These are phyloP conservation scores for Galago senegalensis DNA, from an alignment of 2,797 vertebrate genomes.

Conservation along the genomic window DNA sequence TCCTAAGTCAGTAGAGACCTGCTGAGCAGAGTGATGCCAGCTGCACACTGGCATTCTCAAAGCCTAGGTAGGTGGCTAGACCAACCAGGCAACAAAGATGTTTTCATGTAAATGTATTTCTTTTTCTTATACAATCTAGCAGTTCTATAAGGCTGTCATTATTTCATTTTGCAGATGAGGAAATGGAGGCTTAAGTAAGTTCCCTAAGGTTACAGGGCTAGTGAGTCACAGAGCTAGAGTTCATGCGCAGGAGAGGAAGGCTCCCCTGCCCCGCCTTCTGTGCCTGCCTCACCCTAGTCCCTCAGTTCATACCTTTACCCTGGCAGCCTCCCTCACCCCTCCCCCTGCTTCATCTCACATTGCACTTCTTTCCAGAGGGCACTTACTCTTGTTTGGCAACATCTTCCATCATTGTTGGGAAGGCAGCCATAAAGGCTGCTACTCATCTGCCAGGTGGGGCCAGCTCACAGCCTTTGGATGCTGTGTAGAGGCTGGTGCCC, in stretches of 20 bases:
- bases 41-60: background rate
- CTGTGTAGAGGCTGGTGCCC: background rate
- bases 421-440: background rate
- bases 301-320: background rate
- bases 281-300: background rate
- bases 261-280: background rate
- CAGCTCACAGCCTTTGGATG: background rate
- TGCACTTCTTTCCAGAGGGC: background rate
- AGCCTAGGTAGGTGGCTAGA: background rate
- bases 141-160: background rate
- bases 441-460: background rate
- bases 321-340: background rate
- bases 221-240: background rate
- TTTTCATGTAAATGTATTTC: background rate
- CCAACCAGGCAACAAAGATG: background rate
- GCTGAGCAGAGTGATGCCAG: background rate
- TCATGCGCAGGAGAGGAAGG: background rate
- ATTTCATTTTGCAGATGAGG: slow-evolving; percentile 21
- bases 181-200: slow-evolving; percentile 3
- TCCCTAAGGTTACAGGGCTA: background rate
- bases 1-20: background rate
- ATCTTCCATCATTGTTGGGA: background rate
- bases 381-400: background rate
- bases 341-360: no score
- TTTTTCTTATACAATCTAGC: background rate